phyloP scores from a whole-genome alignment of 2,797 vertebrate species.

The Poecile montanus region DNA sequence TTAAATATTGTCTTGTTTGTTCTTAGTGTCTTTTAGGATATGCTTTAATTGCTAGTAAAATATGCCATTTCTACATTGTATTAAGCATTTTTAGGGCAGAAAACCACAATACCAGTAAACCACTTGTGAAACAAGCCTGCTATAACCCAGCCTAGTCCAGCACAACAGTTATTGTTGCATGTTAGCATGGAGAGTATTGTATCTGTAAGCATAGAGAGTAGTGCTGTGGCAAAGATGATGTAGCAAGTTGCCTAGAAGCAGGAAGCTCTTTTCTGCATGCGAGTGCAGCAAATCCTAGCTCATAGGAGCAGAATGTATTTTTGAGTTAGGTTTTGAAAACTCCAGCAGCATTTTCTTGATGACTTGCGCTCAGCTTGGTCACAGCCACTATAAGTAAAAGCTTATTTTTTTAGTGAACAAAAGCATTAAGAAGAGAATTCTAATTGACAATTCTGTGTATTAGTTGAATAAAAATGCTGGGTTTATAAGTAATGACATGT shows the following conservation, averaged over 20 bases:
- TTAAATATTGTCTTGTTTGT: background rate
- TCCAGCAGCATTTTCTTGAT: background rate
- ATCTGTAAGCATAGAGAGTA: accelerated
- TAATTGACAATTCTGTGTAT: background rate
- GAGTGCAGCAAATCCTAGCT: background rate
- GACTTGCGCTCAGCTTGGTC: background rate
- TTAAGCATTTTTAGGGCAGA: background rate
- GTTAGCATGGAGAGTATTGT: background rate
- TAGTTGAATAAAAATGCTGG: background rate
- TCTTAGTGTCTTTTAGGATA: background rate
- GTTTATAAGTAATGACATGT: background rate
- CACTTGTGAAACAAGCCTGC: background rate
- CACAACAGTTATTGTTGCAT: background rate
- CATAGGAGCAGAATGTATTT: background rate
- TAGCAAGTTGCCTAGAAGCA: background rate
- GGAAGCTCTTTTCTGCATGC: accelerated
- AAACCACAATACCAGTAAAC: background rate
- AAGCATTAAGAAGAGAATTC: background rate
- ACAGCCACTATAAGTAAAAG: background rate
- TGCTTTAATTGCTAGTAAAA: background rate
- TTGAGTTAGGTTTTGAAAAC: background rate
- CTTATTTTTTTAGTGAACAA: background rate
- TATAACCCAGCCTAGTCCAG: background rate
- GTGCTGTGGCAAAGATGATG: background rate
- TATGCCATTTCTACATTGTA: background rate